Conservation (phyloP, 2,113 vertebrate genomes). For the Centropus unirufus region DNA sequence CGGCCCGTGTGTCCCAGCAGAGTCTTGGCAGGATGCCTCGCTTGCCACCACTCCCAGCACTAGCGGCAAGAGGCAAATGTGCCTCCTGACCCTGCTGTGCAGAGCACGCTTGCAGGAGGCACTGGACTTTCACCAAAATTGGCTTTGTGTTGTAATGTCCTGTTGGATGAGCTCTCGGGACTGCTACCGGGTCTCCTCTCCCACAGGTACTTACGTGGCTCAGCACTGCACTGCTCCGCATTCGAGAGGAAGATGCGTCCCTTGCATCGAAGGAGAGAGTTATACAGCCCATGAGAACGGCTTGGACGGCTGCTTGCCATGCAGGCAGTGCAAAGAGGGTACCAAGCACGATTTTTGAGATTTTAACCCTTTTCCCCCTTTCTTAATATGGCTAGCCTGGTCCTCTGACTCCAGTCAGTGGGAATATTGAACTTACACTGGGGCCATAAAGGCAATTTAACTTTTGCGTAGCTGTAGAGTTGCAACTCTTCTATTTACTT, state of each 20-base stretch:
- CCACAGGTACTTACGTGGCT: neutral
- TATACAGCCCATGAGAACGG: neutral
- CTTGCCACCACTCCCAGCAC: accelerated
- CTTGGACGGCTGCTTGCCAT: neutral
- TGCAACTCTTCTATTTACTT: neutral
- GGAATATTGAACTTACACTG: neutral
- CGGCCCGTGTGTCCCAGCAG: accelerated
- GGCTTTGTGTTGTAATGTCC: neutral
- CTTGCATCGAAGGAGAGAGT: neutral
- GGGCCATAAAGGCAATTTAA: neutral
- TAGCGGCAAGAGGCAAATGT: accelerated
- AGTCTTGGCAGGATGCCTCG: accelerated
- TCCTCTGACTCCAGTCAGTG: neutral
- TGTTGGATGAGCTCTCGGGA: neutral
- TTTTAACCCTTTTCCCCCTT: neutral
- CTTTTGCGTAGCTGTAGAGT: neutral
- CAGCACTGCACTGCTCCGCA: neutral
- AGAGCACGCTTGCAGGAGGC: accelerated
- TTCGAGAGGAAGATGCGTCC: neutral
- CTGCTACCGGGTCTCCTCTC: neutral
- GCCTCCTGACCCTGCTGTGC: neutral
- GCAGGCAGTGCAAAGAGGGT: conserved; percentile 62
- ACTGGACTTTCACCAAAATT: neutral
- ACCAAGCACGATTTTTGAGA: neutral
- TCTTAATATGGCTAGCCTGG: neutral